Evolutionary conservation across 2,113 vertebrate species (phyloP).

Genomic region (Pica pica): DNA sequence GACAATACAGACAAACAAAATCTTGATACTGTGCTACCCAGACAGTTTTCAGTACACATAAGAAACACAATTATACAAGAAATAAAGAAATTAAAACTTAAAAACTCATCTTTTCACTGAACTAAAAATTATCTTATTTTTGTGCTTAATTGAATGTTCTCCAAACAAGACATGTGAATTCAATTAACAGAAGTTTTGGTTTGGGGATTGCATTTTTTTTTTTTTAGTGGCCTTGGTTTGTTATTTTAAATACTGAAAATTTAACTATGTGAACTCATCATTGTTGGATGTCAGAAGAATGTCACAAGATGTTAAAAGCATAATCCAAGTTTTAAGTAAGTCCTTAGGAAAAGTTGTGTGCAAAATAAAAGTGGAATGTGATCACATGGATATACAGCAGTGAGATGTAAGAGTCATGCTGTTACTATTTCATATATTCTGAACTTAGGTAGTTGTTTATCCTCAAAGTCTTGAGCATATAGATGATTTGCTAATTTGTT

Average conservation of each 20-base stretch:
- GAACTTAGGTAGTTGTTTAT: background rate
- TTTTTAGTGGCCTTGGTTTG: background rate
- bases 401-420: background rate
- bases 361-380: background rate
- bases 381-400: background rate
- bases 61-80: background rate
- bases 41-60: background rate
- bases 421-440: background rate
- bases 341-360: background rate
- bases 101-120: background rate
- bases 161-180: slow-evolving; percentile 30
- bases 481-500: background rate
- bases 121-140: background rate
- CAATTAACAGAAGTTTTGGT: slow-evolving; percentile 6
- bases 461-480: background rate
- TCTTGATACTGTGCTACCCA: background rate
- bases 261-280: slow-evolving; percentile 5
- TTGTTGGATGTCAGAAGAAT: background rate
- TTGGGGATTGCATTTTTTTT: background rate
- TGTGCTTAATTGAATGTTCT: background rate
- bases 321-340: background rate
- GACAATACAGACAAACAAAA: background rate
- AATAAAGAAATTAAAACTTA: background rate
- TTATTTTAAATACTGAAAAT: slow-evolving; percentile 21
- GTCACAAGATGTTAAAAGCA: background rate